These are phyloP conservation scores for Ancistrus triradiatus DNA, from an alignment of 2,113 vertebrate species.

Conservation along the genomic window DNA sequence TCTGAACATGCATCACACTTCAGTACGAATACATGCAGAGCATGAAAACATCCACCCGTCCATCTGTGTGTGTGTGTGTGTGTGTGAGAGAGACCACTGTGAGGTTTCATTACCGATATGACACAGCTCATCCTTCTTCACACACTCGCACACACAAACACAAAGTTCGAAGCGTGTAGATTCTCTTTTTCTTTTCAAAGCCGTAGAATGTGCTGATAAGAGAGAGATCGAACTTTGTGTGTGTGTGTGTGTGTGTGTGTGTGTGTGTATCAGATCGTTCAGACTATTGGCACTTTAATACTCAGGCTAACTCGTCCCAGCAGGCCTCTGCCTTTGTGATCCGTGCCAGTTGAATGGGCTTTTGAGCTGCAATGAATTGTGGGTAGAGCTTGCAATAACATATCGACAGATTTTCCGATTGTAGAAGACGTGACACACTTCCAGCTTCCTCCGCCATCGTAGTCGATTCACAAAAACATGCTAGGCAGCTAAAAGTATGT, in stretches of 20 bases:
- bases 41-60: conserved; percentile 4
- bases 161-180: no score
- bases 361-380: conserved; percentile 31
- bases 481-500: no score
- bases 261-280: conserved; percentile 11
- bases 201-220: conserved; percentile 9
- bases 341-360: conserved; percentile 16
- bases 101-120: no score
- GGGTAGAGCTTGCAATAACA: conserved; percentile 21
- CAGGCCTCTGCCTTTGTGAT: conserved; percentile 9
- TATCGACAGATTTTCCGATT: conserved; percentile 13
- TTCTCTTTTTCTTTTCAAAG: conserved; percentile 22
- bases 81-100: background rate
- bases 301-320: conserved; percentile 22
- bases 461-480: no score
- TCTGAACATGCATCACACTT: conserved; percentile 19
- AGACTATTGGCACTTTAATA: conserved; percentile 23
- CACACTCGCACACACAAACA: background rate
- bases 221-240: background rate
- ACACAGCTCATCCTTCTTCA: no score
- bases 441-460: background rate
- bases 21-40: conserved; percentile 33
- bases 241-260: conserved; percentile 13
- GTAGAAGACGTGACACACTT: background rate
- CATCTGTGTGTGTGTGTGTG: no score